Percentiles rank a stretch among this genome's conserved stretches.
phyloP scores from a whole-genome alignment of 1,140 invertebrate species.

The Meteorus sp. region DNA sequence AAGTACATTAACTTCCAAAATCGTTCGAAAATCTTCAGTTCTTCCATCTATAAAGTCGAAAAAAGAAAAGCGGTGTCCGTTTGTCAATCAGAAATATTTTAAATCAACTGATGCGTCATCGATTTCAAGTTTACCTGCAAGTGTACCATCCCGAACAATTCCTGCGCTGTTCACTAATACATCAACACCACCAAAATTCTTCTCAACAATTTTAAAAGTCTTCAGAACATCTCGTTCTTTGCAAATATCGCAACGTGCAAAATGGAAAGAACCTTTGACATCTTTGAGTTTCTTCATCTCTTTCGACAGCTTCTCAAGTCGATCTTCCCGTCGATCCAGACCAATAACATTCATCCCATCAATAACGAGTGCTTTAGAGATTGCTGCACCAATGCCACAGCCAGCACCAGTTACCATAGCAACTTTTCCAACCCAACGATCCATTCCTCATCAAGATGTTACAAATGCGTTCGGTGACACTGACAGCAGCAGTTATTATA shows the following conservation, averaged over 20 bases:
- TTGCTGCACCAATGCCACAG: conserved; percentile 54
- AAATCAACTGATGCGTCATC: no score
- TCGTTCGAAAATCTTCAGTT: conserved; percentile 12
- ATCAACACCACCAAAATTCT: conserved; percentile 2
- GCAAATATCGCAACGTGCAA: background rate
- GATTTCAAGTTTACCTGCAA: background rate
- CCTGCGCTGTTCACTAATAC: conserved; percentile 7
- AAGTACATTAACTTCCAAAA: conserved; percentile 58
- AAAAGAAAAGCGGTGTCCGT: background rate
- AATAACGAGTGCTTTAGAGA: conserved; percentile 36
- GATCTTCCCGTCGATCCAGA: conserved; percentile 6
- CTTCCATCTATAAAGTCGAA: conserved; percentile 10
- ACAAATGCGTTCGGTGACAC: no score
- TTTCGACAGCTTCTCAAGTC: background rate
- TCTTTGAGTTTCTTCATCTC: background rate
- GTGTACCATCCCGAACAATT: background rate
- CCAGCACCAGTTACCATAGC: conserved; percentile 60
- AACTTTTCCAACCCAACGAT: conserved; percentile 53
- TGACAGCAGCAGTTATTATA: no score
- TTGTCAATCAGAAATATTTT: background rate
- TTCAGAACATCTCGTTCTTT: conserved; percentile 7
- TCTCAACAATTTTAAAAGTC: background rate
- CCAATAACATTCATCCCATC: conserved; percentile 15
- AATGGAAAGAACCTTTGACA: background rate
- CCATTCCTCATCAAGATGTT: conserved; percentile 17